Percentiles rank a stretch among this genome's conserved stretches.
These are phyloP conservation scores for Oligia fasciuncula DNA, from an alignment of 2,888 invertebrate species.

Conservation along the genomic window DNA sequence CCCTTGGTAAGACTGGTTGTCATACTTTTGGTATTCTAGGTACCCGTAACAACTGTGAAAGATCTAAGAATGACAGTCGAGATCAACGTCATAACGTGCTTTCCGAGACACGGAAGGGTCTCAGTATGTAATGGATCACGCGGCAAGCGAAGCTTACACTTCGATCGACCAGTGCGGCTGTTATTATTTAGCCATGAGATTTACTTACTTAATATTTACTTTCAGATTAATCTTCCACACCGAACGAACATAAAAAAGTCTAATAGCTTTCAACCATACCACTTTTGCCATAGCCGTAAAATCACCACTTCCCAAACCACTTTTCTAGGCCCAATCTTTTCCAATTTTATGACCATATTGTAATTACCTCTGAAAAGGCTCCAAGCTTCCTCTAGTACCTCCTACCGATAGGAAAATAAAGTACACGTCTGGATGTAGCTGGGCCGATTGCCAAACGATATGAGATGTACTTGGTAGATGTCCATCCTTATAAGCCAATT, in stretches of 20 bases:
- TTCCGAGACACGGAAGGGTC: neutral
- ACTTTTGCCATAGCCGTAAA: neutral
- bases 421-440: constrained; percentile 34
- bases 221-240: neutral
- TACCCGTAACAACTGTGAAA: neutral
- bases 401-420: constrained; percentile 48
- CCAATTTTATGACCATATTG: constrained; percentile 26
- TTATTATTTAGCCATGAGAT: neutral
- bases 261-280: neutral
- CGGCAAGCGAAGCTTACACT: neutral
- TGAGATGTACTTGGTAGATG: constrained; percentile 48
- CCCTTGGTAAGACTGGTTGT: neutral
- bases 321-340: neutral
- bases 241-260: neutral
- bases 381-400: constrained; percentile 17
- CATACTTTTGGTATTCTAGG: neutral
- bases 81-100: neutral
- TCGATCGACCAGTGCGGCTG: neutral
- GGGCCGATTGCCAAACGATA: constrained; percentile 62
- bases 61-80: neutral
- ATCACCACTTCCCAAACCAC: neutral
- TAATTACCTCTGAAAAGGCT: constrained; percentile 45
- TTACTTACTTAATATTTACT: neutral
- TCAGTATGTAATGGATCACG: neutral
- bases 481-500: constrained; percentile 56